Evolutionary conservation across 1,140 invertebrate species (phyloP), one percentile per base, ranked within the genome.

Genomic region (Scaptomyza graminum): DNA sequence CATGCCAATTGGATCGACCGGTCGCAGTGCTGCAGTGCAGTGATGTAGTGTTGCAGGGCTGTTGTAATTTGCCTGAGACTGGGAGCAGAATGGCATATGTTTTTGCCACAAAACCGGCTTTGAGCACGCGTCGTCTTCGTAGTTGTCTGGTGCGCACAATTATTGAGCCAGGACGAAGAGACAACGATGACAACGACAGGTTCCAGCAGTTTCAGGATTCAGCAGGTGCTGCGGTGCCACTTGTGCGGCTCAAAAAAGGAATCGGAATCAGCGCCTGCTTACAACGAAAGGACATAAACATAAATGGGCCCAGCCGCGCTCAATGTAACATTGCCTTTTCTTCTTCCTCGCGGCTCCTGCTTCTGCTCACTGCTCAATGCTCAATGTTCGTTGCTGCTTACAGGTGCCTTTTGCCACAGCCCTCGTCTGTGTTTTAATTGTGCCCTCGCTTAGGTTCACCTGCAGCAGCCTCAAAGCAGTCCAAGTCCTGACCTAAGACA

Each of bases 221-320:
- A 81, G 82, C 82, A 87, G 83, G 84, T 89, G 83, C 83, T 65
- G 72, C 28, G 52, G 72, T 59, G 54, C 66, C 66, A 68, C 65
- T 79, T 74, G 77, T 60, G 79, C 75, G 69, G 57, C 65, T 75
- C 64, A 65, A 71, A 77, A 77, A 77, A 74, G 69, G 76, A 77
- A 77, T 77, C 74, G 72, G 82, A 88, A 88, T 88, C 83, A 87
- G 78, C 82, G 81, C 79, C 79, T 61, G 79, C 82, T 88, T 87
- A 87, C 82, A 87, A 87, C 83, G 78, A 87, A 87, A 88, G 83
- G 83, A 88, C 83, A 88, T 88, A 88, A 88, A 88, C 83, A 88
- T 88, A 88, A 88, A 88, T 88, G 83, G 88, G 84, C 79, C 76
- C 79, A 88, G 84, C 79, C 76, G 83, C 77, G 28, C 31, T 34